A percentile compares a stretch with the other conserved stretches of the same genome.
Evolutionary conservation across 1,140 invertebrate species (phyloP).

Genomic region (Macrobrachium rosenbergii): DNA sequence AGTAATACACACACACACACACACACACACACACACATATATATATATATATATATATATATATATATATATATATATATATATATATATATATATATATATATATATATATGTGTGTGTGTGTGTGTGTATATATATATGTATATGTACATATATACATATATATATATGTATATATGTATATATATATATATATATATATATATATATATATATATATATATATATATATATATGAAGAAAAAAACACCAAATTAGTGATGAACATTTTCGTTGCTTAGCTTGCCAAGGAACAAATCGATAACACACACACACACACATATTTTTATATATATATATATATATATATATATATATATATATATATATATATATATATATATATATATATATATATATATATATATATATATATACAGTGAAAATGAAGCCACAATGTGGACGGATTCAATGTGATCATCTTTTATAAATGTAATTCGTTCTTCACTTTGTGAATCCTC

Average conservation of each 20-base stretch:
- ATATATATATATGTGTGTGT: too few species aligned
- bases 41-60: slow-evolving; percentile 14
- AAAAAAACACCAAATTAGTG: too few species aligned
- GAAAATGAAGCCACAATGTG: too few species aligned
- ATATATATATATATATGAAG: too few species aligned
- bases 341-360: neutral
- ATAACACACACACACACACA: too few species aligned
- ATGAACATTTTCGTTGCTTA: too few species aligned
- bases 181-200: slow-evolving; percentile 17
- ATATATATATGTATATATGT: slow-evolving; percentile 2
- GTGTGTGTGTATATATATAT: too few species aligned
- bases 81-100: neutral
- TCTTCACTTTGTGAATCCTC: too few species aligned
- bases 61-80: slow-evolving; percentile 17
- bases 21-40: neutral
- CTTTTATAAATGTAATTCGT: too few species aligned
- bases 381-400: neutral
- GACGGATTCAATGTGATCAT: too few species aligned
- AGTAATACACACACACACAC: too few species aligned
- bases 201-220: neutral
- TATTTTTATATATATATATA: neutral
- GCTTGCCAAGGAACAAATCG: too few species aligned
- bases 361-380: neutral
- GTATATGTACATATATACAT: neutral
- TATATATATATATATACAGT: neutral